Conservation (phyloP, 2,797 vertebrate species). For the Falco naumanni region DNA sequence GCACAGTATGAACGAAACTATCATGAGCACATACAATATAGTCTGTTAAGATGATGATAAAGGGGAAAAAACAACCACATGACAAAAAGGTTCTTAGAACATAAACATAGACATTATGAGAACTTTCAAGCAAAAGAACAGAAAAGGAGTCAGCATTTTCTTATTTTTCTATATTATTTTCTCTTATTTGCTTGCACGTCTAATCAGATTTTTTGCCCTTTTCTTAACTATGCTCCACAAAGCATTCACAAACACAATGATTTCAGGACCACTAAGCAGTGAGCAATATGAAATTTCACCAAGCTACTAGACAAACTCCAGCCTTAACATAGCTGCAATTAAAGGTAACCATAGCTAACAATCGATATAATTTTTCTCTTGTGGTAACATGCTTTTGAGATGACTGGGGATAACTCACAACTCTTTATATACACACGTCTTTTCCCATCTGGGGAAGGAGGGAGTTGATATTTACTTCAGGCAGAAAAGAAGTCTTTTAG, state of each 20-base stretch:
- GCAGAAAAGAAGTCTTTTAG: neutral
- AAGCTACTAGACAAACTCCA: neutral
- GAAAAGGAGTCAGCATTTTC: neutral
- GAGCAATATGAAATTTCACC: neutral
- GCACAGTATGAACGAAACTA: neutral
- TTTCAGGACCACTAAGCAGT: neutral
- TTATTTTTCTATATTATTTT: neutral
- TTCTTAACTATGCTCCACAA: neutral
- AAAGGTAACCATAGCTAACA: neutral
- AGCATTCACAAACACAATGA: neutral
- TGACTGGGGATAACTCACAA: neutral
- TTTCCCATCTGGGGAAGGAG: neutral
- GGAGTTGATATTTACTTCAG: neutral
- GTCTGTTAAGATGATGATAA: neutral
- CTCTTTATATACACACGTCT: neutral
- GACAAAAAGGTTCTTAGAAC: neutral
- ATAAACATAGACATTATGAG: neutral
- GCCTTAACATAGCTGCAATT: neutral
- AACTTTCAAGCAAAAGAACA: neutral
- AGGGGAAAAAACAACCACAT: neutral
- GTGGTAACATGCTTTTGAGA: neutral
- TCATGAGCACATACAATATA: neutral
- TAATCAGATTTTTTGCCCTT: neutral
- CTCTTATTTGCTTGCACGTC: neutral
- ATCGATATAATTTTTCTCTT: neutral